These are phyloP conservation scores for Loris lydekkerianus DNA, from an alignment of 2,797 vertebrate species.

Conservation along the genomic window DNA sequence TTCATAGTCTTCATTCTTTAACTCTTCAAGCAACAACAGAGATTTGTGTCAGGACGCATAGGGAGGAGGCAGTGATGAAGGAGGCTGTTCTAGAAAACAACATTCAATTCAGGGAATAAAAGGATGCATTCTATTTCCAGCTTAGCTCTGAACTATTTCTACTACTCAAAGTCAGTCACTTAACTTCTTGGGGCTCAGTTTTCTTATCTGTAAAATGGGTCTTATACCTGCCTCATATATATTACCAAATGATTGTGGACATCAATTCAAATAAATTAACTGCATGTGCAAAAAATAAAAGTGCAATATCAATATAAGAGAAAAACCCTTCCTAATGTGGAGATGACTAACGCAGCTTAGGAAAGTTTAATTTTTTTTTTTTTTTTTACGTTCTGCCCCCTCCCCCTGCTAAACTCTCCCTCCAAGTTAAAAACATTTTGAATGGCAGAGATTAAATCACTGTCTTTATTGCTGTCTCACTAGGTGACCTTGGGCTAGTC, in stretches of 20 bases:
- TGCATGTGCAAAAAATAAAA: neutral
- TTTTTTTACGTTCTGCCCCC: neutral
- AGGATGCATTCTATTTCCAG: neutral
- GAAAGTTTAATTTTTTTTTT: slow-evolving; percentile 45
- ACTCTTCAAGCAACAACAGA: neutral
- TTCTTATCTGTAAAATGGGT: slow-evolving; percentile 56
- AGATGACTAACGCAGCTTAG: slow-evolving; percentile 38
- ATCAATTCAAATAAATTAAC: slow-evolving; percentile 26
- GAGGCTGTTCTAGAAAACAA: neutral
- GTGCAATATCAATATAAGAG: neutral
- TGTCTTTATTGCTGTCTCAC: slow-evolving; percentile 36
- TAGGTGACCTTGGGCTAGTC: slow-evolving; percentile 60
- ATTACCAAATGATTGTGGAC: neutral
- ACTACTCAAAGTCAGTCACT: neutral
- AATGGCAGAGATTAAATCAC: slow-evolving; percentile 19
- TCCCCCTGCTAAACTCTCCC: neutral
- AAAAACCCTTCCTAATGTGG: slow-evolving; percentile 37
- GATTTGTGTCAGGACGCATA: neutral
- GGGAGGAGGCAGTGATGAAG: neutral
- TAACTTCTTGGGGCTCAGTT: neutral
- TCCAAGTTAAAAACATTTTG: slow-evolving; percentile 55
- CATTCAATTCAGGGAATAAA: neutral
- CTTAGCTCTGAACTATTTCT: neutral
- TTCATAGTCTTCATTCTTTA: slow-evolving; percentile 36
- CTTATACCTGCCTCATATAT: neutral